Conservation (phyloP, 2,888 invertebrate genomes). For the Lysandra coridon region DNA sequence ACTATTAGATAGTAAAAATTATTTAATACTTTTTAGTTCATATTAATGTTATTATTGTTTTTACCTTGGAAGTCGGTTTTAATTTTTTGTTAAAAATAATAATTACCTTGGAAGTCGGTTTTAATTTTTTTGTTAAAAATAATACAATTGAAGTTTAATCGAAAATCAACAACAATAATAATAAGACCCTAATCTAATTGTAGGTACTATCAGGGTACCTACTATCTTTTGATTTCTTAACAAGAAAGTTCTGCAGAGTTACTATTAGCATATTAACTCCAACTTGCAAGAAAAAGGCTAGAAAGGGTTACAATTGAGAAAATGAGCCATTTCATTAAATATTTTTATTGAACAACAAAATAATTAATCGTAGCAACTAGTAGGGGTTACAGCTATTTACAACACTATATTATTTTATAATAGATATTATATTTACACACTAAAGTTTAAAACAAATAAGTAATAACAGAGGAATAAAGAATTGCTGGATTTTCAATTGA, state of each 20-base stretch:
- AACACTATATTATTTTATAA: not conserved
- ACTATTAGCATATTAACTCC: not conserved
- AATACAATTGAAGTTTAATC: no score
- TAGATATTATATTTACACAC: not conserved
- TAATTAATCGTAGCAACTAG: not conserved
- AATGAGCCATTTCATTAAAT: not conserved
- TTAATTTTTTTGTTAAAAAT: no score
- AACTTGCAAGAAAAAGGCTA: not conserved
- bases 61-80: no score
- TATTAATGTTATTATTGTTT: no score
- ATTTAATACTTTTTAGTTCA: no score
- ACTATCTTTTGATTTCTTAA: no score
- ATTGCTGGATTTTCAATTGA: not conserved
- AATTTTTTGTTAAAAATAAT: no score
- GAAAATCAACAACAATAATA: no score
- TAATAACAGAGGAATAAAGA: not conserved
- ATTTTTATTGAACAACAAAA: slow-evolving; percentile 13
- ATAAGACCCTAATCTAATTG: no score
- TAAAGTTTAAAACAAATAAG: not conserved
- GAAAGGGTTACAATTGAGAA: not conserved
- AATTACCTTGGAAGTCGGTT: no score
- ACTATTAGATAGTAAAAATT: no score
- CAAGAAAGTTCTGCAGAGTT: not conserved
- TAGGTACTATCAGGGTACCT: no score
- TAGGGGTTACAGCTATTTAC: not conserved